A percentile compares a stretch with the other conserved stretches of the same genome.
These are phyloP conservation scores for Gobionotothen gibberifrons DNA, from an alignment of 2,797 vertebrate species.

Conservation along the genomic window DNA sequence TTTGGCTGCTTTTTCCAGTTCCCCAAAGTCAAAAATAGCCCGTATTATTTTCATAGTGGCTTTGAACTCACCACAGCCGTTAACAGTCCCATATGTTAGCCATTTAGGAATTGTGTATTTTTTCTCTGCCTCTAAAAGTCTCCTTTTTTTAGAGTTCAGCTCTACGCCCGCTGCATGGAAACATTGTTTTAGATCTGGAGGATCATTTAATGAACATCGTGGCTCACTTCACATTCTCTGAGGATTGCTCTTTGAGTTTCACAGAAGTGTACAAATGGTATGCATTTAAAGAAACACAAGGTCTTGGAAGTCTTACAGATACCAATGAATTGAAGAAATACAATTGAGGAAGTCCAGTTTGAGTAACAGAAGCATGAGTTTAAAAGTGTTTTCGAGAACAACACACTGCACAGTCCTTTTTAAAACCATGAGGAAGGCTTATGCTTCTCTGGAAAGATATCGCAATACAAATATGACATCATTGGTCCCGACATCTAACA, in stretches of 20 bases:
- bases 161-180: conserved; percentile 35
- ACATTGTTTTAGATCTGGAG: conserved; percentile 45
- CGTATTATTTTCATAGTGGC: conserved; percentile 83
- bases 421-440: too few species aligned
- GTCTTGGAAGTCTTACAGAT: not conserved
- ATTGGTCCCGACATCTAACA: too few species aligned
- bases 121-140: conserved; percentile 63
- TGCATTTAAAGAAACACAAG: not conserved
- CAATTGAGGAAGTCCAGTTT: conserved; percentile 21
- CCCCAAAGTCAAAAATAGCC: conserved; percentile 81
- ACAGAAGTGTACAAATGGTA: not conserved
- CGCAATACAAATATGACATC: too few species aligned
- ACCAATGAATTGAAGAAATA: not conserved
- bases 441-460: too few species aligned
- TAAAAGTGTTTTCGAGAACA: conserved; percentile 2
- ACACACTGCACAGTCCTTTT: too few species aligned
- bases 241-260: not conserved
- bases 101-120: conserved; percentile 80
- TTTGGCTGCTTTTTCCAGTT: conserved; percentile 79
- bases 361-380: not conserved
- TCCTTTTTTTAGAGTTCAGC: conserved; percentile 54
- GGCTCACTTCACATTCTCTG: conserved; percentile 3
- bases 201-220: conserved; percentile 28
- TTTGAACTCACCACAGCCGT: conserved; percentile 86
- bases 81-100: conserved; percentile 81